A percentile compares a stretch with the other conserved stretches of the same genome.
Evolutionary conservation across 2,888 invertebrate genomes (phyloP).

Genomic region (Caenorhabditis afra): DNA sequence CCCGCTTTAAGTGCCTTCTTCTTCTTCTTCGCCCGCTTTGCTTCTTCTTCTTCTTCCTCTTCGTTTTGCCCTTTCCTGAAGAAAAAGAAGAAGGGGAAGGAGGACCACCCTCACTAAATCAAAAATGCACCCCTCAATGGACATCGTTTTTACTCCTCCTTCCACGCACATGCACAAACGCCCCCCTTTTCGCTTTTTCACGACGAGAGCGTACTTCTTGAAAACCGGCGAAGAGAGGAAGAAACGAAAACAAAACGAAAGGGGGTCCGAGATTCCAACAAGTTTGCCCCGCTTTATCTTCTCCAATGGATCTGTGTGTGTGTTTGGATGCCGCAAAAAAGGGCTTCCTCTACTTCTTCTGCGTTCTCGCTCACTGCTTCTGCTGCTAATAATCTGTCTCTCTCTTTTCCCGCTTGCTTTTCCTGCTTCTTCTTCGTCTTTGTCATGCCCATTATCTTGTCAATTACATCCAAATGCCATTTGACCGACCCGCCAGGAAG

Average conservation of each 20-base stretch:
- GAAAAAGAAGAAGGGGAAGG: no score
- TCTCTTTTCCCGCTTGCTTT: no score
- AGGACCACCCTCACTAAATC: constrained; percentile 36
- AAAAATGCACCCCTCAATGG: constrained; percentile 45
- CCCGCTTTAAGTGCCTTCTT: constrained; percentile 9
- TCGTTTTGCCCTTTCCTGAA: constrained; percentile 11
- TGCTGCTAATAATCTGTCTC: constrained; percentile 56
- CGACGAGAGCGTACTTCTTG: constrained; percentile 5
- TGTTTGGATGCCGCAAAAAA: no score
- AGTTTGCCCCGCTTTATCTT: constrained; percentile 29
- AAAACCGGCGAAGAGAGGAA: background rate
- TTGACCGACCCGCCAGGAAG: constrained; percentile 21
- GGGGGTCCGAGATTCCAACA: constrained; percentile 17
- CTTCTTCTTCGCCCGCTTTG: constrained; percentile 17
- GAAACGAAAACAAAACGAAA: constrained; percentile 1
- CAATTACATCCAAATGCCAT: constrained; percentile 50
- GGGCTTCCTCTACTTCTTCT: background rate
- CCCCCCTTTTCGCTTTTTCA: no score
- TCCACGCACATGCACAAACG: constrained; percentile 18
- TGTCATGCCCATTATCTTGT: constrained; percentile 41
- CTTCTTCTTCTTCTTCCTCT: constrained; percentile 17
- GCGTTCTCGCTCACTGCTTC: constrained; percentile 43
- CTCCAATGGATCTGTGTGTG: no score
- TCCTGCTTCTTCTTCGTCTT: constrained; percentile 1
- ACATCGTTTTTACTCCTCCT: constrained; percentile 37